Evolutionary conservation across 2,797 vertebrate genomes (phyloP), one percentile per base, ranked within the genome.

Genomic region (Mus caroli): DNA sequence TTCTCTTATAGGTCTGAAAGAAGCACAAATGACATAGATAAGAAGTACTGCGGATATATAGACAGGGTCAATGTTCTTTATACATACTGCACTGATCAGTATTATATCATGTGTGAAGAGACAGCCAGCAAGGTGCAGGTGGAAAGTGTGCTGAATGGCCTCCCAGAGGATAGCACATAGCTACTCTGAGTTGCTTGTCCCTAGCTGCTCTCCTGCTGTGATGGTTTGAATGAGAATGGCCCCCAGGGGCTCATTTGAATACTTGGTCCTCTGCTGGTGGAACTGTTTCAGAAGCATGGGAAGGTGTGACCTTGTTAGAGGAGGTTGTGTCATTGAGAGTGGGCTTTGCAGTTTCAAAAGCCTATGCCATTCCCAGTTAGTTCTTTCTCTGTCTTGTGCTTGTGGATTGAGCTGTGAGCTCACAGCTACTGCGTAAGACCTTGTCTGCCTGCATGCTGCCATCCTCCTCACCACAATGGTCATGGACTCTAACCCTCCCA

Each of bases 1-100:
- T 90, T 6, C 43, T 93, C 54, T 96, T 96, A 75, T 19, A 97
- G 97, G 95, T n/a, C 37, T 87, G 69, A 8, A 79, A 0, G 6
- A 82, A 92, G 67, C 9, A 43, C 1, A 19, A 2, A 2, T 56
- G 34, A 82, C 58, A 43, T 90, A 93, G 52, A 0, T 20, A 0
- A 0, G 0, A 71, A 3, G 0, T 5, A 24, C 50, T 97, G 97
- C 64, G 67, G 88, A 17, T 87, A 14, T n/a, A 0, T 54, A 78
- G 0, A 0, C 0, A 0, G 0, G 8, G 0, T 0, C 0, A 0
- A 0, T 20, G 0, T 92, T 92, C 1, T 0, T 6, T 76, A 54
- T n/a, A 0, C 0, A 12, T 0, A 0, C 0, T 97, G 97, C 4
- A 40, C 0, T 31, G 0, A 0, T 0, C 0, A 0, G 6, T 4